Base-by-base conservation (phyloP, 2,113 vertebrate species). In the Neomonachus schauinslandi region DNA sequence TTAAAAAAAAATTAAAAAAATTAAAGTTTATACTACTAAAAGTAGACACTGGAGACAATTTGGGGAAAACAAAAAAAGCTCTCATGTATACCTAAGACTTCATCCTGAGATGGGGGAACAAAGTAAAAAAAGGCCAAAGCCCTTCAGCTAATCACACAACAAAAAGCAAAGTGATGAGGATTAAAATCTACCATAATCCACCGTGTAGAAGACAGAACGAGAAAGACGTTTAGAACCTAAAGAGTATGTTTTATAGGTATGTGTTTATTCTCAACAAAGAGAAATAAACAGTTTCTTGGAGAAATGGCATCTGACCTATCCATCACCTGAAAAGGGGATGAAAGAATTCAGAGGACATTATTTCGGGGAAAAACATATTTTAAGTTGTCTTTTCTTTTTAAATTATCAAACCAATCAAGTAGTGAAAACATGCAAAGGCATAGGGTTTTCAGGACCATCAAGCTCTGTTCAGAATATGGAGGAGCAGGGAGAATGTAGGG, bases 101-200 rank as follows among this genome's bases (percentile, higher is more conserved):
- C 61, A 94, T 49, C 31, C 36, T 92, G 63, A 93, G 95, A 91
- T 65, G 71, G 11, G 18, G 14, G 82, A 33, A n/a, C 65, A 91
- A 24, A 83, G 71, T 21, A 67, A 87, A 39, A 67, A 76, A 82
- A 6, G 39, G n/a, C 14, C 33, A 89, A 88, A 51, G 36, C 13
- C 28, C 49, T 94, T 93, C 16, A 88, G 51, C 61, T 92, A 49
- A 91, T 77, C 31, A 81, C 46, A 36, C 69, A 92, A 79, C 31
- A 79, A 86, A 95, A 83, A 89, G 18, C 33, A 83, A 94, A 89
- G 18, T 24, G 26, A 82, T 53, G n/a, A 95, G 7, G 26, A 91
- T 39, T 96, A 96, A 93, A 81, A 93, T 77, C 65, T 79, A 81
- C 28, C 39, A 5, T 36, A 71, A 46, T 7, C 46, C 36, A 63